Percentiles rank a stretch among this genome's conserved stretches.
phyloP scores from a whole-genome alignment of 2,888 invertebrate species.

The Caradrina clavipalpis region DNA sequence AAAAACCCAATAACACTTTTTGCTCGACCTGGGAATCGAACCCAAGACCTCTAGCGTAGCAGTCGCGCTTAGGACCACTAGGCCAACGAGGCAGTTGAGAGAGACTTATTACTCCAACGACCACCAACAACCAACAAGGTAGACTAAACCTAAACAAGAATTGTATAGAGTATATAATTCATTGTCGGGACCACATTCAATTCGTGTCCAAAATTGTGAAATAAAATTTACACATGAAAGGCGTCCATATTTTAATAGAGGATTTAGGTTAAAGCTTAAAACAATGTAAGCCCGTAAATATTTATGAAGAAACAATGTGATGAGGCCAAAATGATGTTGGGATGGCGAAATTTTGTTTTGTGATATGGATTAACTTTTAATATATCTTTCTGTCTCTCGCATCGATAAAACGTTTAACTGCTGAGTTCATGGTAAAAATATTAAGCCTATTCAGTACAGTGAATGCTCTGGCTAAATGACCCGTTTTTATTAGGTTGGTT shows the following conservation, averaged over 20 bases:
- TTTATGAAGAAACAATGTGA: slow-evolving; percentile 23
- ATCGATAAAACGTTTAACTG: background rate
- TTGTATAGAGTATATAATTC: background rate
- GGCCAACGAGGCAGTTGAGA: no score
- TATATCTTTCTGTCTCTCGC: background rate
- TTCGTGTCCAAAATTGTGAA: slow-evolving; percentile 24
- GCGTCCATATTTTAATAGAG: slow-evolving; percentile 26
- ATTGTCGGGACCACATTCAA: slow-evolving; percentile 3
- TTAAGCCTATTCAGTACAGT: background rate
- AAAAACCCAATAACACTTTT: no score
- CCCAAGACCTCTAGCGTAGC: no score
- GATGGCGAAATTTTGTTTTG: background rate
- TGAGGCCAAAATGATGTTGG: background rate
- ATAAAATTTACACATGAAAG: slow-evolving; percentile 41
- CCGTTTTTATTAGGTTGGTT: no score
- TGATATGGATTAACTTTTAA: slow-evolving; percentile 11
- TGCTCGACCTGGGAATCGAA: no score
- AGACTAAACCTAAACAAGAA: background rate
- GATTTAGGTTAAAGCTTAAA: slow-evolving; percentile 9
- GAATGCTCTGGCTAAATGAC: no score
- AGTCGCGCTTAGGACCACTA: no score
- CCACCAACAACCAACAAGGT: background rate
- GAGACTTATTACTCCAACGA: no score
- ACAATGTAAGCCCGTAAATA: slow-evolving; percentile 28
- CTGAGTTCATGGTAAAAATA: background rate